Percentiles rank a stretch among this genome's conserved stretches.
Conservation (phyloP, 92 coral and sea anemone species). For the Metridium senile region DNA sequence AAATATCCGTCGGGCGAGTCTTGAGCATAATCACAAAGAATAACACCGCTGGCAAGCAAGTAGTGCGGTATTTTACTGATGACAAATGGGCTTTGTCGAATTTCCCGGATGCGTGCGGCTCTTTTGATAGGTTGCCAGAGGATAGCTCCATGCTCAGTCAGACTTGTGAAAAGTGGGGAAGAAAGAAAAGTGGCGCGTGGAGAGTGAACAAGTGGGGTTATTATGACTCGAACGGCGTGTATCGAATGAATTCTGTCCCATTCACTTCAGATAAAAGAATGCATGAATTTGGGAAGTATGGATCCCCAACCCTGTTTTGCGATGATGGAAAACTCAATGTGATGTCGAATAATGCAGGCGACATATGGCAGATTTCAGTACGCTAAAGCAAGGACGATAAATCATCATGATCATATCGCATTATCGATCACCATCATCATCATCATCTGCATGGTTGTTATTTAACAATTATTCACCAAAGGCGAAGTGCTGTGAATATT, state of each 20-base stretch:
- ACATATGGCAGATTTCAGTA: not conserved
- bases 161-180: conserved; percentile 14
- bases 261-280: not conserved
- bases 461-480: too few species aligned
- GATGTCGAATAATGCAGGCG: not conserved
- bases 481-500: too few species aligned
- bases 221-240: too few species aligned
- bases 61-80: conserved; percentile 15
- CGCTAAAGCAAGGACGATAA: not conserved
- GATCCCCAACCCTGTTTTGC: not conserved
- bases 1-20: conserved; percentile 11
- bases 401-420: too few species aligned
- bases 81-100: conserved; percentile 8
- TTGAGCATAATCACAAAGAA: conserved; percentile 19
- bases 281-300: not conserved
- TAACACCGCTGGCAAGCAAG: conserved; percentile 13
- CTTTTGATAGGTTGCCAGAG: conserved; percentile 24
- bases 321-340: not conserved
- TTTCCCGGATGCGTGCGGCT: conserved; percentile 23
- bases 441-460: too few species aligned
- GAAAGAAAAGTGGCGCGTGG: not conserved
- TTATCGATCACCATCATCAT: too few species aligned
- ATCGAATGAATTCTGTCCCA: not conserved
- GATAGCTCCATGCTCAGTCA: conserved; percentile 7
- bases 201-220: conserved; percentile 21